Base-by-base conservation (phyloP, 1,140 invertebrate genomes). In the Elysia chlorotica region DNA sequence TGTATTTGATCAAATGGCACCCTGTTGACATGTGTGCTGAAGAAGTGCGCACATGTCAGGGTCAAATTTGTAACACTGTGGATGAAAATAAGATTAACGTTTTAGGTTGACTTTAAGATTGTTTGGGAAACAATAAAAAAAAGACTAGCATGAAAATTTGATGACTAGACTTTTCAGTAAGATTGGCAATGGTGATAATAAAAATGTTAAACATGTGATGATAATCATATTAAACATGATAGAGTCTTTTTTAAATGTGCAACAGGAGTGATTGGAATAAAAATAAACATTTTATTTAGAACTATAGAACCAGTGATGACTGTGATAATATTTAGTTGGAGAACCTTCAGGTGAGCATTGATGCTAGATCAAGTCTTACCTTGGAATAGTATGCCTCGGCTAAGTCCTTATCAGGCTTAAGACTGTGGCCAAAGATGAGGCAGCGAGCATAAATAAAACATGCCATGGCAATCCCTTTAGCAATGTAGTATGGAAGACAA, bases 371-470 rank as follows among this genome's bases (percentile, higher is more conserved):
- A n/a, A 23, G 23, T 28, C 37, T 65, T 84, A 88, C 87, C 79
- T 79, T 82, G 53, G 84, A 86, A 71, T 87, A 88, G 74, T 78
- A 86, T 33, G 69, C 70, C 59, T 82, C 74, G 33, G 87, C 86
- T 48, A 80, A 73, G 2, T 73, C 67, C 61, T 78, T 65, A 71
- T 84, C 74, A 30, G 77, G 81, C 59, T 82, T 80, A 6, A 84
- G 71, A 1, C 86, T 85, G 54, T 81, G 75, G 4, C 86, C 86
- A 35, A 74, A 70, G 6, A 81, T 70, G 28, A 87, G 74, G 78
- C 84, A 87, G 30, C 86, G 75, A 4, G 83, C 87, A 79, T 84
- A 83, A 65, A 81, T 87, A 76, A 88, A 88, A 78, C 81, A 83
- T 6, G 83, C 85, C 57, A 86, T 76, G 23, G 81, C 73, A 59